Base-by-base conservation (phyloP, 2,888 invertebrate genomes). In the Lycophotia porphyrea region DNA sequence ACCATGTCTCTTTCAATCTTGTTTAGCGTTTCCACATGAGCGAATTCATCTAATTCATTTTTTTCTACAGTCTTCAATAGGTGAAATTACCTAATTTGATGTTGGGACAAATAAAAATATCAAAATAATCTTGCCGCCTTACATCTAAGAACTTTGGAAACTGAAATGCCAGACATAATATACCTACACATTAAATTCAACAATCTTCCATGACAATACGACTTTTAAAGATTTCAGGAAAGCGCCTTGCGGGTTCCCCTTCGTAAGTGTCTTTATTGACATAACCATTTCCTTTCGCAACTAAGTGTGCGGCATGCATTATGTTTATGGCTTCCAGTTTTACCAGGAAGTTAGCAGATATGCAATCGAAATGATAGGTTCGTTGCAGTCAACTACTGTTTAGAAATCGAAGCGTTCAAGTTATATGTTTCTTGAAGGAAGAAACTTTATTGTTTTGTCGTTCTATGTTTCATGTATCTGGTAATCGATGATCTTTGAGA, bases 291-390 rank as follows among this genome's bases (percentile, higher is more conserved):
- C 49, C 65, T 73, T 36, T 44, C 52, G 8, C 24, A 55, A 24
- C 31, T 8, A 76, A 76, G 61, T 71, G 42, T 66, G 47, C 34
- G n/a, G n/a, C 13, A n/a, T 31, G 34, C 34, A 31, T 27, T 70
- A 36, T 61, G 63, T 78, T 49, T 80, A 67, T 49, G 63, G 39
- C 68, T 74, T 80, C 72, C 42, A 75, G 74, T 73, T 76, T n/a
- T 74, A 77, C 63, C 13, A 70, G 81, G 81, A 81, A 83, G 84
- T 27, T n/a, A 49, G 52, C 58, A 71, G 64, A 71, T 82, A 78
- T 78, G 72, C 65, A 69, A 78, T 83, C 47, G 61, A 74, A 84
- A 58, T 80, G 24, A 80, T 80, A 68, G 84, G 60, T 81, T 74
- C 36, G 63, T 31, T 73, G 49, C 49, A 71, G 60, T 47, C 60